These are phyloP conservation scores for Crenichthys baileyi DNA, from an alignment of 2,797 vertebrate species.

Conservation along the genomic window DNA sequence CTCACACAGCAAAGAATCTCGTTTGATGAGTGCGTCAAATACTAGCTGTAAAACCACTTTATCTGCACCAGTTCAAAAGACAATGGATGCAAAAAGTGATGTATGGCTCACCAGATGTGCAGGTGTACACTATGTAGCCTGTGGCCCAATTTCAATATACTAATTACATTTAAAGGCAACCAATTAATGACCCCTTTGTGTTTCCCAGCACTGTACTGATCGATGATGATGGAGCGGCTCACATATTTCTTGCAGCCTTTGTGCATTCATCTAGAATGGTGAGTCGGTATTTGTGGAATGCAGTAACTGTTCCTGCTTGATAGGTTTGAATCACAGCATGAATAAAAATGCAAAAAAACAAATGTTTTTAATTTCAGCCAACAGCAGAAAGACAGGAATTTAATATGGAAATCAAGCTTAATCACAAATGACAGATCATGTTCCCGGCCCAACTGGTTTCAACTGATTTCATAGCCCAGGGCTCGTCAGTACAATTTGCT, in stretches of 20 bases:
- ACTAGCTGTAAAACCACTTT: not conserved
- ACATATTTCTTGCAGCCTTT: slow-evolving; percentile 32
- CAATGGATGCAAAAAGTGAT: slow-evolving; percentile 26
- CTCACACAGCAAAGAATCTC: slow-evolving; percentile 4
- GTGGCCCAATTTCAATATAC: slow-evolving; percentile 66
- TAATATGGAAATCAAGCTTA: too few species aligned
- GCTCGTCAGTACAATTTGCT: not conserved
- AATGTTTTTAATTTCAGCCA: not conserved
- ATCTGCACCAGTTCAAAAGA: slow-evolving; percentile 17
- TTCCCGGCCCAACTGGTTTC: not conserved
- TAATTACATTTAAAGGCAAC: slow-evolving; percentile 78
- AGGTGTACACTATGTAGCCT: slow-evolving; percentile 45
- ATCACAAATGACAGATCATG: too few species aligned
- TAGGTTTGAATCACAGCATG: slow-evolving; percentile 50
- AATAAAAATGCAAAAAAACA: not conserved
- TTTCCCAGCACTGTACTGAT: slow-evolving; percentile 68
- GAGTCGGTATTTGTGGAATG: slow-evolving; percentile 24
- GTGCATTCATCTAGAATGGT: slow-evolving; percentile 23
- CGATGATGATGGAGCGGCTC: slow-evolving; percentile 64
- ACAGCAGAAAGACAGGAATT: not conserved
- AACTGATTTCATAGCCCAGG: not conserved
- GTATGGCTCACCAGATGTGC: slow-evolving; percentile 22
- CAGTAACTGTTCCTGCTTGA: slow-evolving; percentile 49
- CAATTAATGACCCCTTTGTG: slow-evolving; percentile 73
- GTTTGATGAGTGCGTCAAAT: not conserved